phyloP scores from a whole-genome alignment of 2,113 vertebrate species.

The Phalacrocorax carbo region DNA sequence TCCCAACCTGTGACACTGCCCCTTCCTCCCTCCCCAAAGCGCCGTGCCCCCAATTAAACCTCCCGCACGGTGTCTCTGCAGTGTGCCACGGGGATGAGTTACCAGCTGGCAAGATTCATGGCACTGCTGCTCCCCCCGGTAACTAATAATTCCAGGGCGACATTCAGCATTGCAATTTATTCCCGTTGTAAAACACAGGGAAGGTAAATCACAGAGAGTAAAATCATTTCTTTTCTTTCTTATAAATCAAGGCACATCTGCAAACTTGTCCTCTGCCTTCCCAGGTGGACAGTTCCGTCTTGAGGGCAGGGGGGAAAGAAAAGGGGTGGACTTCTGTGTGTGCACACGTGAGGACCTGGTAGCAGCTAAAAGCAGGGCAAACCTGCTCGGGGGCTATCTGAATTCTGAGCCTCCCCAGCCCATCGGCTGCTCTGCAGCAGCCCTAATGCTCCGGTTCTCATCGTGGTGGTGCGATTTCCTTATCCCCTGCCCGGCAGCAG shows the following conservation, averaged over 20 bases:
- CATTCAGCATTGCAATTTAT: constrained; percentile 22
- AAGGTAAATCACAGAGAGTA: constrained; percentile 34
- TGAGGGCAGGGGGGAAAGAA: not conserved
- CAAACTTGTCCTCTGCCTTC: not conserved
- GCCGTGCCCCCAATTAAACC: not conserved
- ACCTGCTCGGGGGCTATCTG: not conserved
- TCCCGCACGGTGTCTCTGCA: not conserved
- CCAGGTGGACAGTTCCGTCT: not conserved
- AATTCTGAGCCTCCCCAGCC: not conserved
- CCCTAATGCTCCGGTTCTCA: not conserved
- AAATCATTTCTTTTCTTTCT: constrained; percentile 7
- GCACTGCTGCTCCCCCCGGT: not conserved
- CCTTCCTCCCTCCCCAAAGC: not conserved
- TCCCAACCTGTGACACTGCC: not conserved
- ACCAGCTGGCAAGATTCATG: not conserved
- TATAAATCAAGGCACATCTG: not conserved
- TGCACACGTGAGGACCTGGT: fast-evolving
- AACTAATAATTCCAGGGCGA: constrained; percentile 21
- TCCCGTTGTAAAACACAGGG: constrained; percentile 29
- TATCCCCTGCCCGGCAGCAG: not conserved
- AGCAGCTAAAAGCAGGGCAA: not conserved
- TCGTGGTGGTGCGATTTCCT: fast-evolving
- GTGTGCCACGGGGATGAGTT: not conserved
- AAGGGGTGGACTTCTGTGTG: too few relatives aligned
- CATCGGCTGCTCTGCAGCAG: not conserved